phyloP scores from a whole-genome alignment of 2,113 vertebrate species.

The Leuciscus idus region DNA sequence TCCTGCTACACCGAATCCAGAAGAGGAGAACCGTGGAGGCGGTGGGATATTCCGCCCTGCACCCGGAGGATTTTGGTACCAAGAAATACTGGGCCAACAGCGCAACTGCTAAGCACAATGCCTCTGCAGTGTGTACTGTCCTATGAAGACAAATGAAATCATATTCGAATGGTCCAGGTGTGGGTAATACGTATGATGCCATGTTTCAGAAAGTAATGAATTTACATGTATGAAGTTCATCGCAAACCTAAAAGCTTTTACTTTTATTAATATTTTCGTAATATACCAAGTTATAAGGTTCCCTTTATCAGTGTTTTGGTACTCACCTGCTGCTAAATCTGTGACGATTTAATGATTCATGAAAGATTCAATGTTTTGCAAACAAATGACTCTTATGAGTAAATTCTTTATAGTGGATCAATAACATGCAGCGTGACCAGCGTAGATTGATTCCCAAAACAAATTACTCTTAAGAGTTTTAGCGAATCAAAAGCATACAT shows the following conservation, averaged over 20 bases:
- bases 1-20: conserved; percentile 76
- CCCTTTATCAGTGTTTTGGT: not conserved
- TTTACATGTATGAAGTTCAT: not conserved
- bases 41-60: conserved; percentile 64
- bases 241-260: not conserved
- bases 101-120: conserved; percentile 61
- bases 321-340: not conserved
- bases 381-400: not conserved
- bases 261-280: not conserved
- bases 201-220: not conserved
- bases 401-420: not conserved
- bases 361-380: not conserved
- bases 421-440: not conserved
- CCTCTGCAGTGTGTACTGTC: conserved; percentile 72
- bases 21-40: conserved; percentile 69
- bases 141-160: conserved; percentile 53
- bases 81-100: conserved; percentile 53
- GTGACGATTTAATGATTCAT: not conserved
- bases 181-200: not conserved
- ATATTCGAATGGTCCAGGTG: not conserved
- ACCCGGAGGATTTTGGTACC: conserved; percentile 63
- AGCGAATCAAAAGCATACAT: not conserved
- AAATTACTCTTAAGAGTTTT: not conserved
- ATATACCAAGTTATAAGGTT: not conserved
- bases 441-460: not conserved